Evolutionary conservation across 2,113 vertebrate species (phyloP).

Genomic region (Cygnus buccinator): DNA sequence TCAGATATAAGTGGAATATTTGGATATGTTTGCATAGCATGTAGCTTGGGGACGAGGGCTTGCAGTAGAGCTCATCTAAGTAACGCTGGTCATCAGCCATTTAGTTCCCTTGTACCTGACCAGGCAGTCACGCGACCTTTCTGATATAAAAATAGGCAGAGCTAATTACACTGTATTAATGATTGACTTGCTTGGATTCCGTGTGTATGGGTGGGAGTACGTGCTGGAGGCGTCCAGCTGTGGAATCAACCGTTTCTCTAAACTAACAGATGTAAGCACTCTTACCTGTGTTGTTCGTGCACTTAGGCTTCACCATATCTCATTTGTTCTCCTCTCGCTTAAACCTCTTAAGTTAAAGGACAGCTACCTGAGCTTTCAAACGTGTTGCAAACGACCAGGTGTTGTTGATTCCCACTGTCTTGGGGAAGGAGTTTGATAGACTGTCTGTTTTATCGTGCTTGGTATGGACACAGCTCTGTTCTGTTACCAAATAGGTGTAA

Average conservation of each 20-base stretch:
- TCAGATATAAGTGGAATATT: not conserved
- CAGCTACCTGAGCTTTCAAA: not conserved
- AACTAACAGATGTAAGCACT: no score
- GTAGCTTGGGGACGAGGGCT: accelerated
- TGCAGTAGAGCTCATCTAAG: not conserved
- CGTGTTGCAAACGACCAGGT: not conserved
- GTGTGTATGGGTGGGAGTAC: not conserved
- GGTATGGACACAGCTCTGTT: not conserved
- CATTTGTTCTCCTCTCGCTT: not conserved
- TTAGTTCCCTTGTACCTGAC: not conserved
- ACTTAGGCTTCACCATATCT: not conserved
- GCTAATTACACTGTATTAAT: not conserved
- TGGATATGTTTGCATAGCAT: accelerated
- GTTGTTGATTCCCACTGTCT: not conserved
- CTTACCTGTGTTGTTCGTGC: accelerated
- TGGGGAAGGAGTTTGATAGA: not conserved
- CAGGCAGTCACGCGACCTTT: not conserved
- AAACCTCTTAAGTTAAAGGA: not conserved
- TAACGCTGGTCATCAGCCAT: not conserved
- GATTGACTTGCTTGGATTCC: constrained; percentile 7
- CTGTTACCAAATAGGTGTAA: not conserved
- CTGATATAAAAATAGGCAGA: constrained; percentile 12
- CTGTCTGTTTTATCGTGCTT: not conserved
- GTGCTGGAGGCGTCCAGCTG: not conserved
- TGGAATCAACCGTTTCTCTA: not conserved